Base-by-base conservation (phyloP, 2,113 vertebrate genomes). In the Epinephelus cyanopodus region DNA sequence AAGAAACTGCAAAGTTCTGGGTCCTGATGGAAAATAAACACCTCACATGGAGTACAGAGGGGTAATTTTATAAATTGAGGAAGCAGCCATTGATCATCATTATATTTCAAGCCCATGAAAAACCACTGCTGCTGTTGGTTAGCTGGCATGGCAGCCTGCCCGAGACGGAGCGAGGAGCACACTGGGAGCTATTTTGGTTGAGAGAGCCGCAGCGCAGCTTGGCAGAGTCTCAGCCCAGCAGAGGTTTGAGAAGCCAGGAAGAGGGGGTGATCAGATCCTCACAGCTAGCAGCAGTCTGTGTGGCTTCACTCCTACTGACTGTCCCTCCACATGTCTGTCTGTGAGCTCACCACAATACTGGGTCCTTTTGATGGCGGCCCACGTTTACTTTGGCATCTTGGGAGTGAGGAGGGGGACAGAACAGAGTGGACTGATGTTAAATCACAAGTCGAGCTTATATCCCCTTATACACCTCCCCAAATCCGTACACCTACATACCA, bases 121-220 rank as follows among this genome's bases (percentile, higher is more conserved):
- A 83, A 75, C 33, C 25, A 2, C 76, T 8, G 21, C 73, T 73
- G 79, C 77, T 11, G 11, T 57, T 6, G 23, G 75, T 66, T 74
- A 56, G 62, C 74, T 89, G 77, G 87, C 77, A 79, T 88, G 53
- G 74, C 77, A 69, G 63, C 42, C 1, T 77, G 81, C 83, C 70
- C 21, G 33, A 15, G 64, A 52, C 0, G 71, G 64, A 82, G 21
- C 37, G 27, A 83, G 68, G 73, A 84, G 73, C 74, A 78, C 63
- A 73, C 73, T 86, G 79, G 83, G 81, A 82, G 85, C 66, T 86
- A 82, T 90, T 90, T 85, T 81, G 74, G 84, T 83, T 83, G 53
- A 48, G 81, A 79, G 79, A 87, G 78, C 89, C 68, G 1, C 76
- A 80, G 53, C 61, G 81, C 42, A 27, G 80, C 52, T 80, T 87